Percentiles rank a stretch among this genome's conserved stretches.
These are phyloP conservation scores for Picathartes gymnocephalus DNA, from an alignment of 2,113 vertebrate species.

Conservation along the genomic window DNA sequence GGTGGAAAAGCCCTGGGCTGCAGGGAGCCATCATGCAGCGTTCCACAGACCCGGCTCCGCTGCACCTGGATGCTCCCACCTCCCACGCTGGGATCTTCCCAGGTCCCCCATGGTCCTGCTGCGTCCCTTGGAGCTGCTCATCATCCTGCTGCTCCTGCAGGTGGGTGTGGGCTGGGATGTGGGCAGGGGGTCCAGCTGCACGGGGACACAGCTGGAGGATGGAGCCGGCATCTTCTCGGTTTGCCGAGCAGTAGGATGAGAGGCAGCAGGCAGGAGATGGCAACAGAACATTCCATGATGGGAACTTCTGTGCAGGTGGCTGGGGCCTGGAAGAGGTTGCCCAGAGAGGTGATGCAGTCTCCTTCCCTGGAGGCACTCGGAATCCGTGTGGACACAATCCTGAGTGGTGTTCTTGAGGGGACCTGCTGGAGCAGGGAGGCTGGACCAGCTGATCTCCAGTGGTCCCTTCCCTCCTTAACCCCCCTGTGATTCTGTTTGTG, in stretches of 20 bases:
- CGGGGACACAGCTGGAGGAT: rapidly evolving
- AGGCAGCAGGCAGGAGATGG: not conserved
- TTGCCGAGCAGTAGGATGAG: not conserved
- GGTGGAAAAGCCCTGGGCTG: not conserved
- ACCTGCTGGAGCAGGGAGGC: not conserved
- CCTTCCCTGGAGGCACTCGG: not conserved
- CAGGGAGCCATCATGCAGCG: not conserved
- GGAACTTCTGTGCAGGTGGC: not conserved
- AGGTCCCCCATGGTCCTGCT: not conserved
- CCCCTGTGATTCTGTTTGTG: not conserved
- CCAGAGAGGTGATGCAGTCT: not conserved
- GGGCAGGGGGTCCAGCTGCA: not conserved
- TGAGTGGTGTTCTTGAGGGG: not conserved
- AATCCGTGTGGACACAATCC: not conserved
- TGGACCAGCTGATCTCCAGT: not conserved
- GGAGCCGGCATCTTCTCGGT: not conserved
- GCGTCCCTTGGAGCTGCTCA: not conserved
- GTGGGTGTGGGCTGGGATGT: not conserved
- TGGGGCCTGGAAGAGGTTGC: not conserved
- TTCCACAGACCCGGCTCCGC: not conserved
- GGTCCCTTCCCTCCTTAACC: not conserved
- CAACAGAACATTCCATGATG: not conserved
- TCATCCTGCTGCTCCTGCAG: not conserved
- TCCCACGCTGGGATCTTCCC: too few species aligned
- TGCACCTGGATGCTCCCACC: not conserved